Evolutionary conservation across 2,797 vertebrate species (phyloP).

Genomic region (Sebastes goodei): DNA sequence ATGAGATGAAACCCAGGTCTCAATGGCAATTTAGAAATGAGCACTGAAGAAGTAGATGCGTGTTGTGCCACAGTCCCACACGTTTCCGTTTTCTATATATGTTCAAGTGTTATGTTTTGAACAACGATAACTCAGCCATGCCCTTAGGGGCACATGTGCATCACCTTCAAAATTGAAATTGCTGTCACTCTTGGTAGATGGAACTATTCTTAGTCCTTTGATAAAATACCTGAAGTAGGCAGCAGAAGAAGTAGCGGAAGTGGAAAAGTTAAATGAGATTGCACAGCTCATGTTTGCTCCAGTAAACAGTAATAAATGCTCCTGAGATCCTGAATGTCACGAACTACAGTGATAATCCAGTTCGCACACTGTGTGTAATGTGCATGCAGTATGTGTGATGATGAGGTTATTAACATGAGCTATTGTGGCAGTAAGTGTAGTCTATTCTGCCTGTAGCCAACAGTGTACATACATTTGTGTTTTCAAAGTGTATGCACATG

Average conservation of each 20-base stretch:
- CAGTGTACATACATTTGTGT: conserved; percentile 4
- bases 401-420: neutral
- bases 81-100: neutral
- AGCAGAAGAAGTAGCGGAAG: neutral
- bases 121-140: conserved; percentile 10
- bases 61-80: neutral
- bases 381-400: neutral
- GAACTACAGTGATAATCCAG: neutral
- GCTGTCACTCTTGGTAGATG: conserved; percentile 12
- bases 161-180: neutral
- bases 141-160: conserved; percentile 16
- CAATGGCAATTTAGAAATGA: conserved; percentile 41
- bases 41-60: neutral
- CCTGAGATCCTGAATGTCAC: conserved; percentile 18
- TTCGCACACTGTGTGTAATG: neutral
- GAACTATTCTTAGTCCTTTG: conserved; percentile 38
- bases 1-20: conserved; percentile 55
- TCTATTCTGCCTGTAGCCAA: neutral
- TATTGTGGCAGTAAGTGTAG: neutral
- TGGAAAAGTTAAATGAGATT: conserved; percentile 47
- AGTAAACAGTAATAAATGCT: conserved; percentile 12
- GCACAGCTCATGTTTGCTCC: neutral
- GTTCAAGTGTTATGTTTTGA: conserved; percentile 54
- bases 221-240: conserved; percentile 22
- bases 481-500: conserved; percentile 14